Conservation (phyloP, 2,113 vertebrate genomes). For the Eublepharis macularius region DNA sequence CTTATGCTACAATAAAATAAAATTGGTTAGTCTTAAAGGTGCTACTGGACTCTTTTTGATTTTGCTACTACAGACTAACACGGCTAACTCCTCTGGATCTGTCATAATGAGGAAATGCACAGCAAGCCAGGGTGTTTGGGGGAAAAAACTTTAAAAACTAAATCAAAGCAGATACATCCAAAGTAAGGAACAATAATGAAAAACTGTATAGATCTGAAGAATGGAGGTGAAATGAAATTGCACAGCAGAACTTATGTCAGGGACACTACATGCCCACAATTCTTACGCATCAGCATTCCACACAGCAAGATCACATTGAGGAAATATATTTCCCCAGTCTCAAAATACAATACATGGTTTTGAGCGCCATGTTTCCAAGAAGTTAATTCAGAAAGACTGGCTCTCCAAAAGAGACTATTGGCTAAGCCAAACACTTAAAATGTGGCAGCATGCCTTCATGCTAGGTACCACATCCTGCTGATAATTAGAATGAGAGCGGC, state of each 20-base stretch:
- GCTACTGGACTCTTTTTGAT: too few relatives aligned
- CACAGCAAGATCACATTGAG: background rate
- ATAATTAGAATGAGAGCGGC: too few relatives aligned
- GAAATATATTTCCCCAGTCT: background rate
- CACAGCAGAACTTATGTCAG: background rate
- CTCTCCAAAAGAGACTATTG: too few relatives aligned
- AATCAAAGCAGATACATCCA: background rate
- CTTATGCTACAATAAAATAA: too few relatives aligned
- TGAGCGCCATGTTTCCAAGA: background rate
- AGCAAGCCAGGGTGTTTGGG: background rate
- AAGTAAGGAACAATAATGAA: background rate
- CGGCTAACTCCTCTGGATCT: too few relatives aligned
- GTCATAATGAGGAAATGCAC: background rate
- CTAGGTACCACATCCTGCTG: too few relatives aligned
- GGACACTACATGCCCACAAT: background rate
- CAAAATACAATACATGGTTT: background rate
- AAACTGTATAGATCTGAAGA: background rate
- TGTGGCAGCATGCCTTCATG: too few relatives aligned
- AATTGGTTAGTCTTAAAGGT: too few relatives aligned
- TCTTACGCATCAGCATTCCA: background rate
- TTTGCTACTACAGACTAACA: too few relatives aligned
- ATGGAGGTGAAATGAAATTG: background rate
- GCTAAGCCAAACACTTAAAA: too few relatives aligned
- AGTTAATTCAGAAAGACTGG: too few relatives aligned
- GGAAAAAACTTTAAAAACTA: background rate